phyloP scores from a whole-genome alignment of 92 coral and sea anemone genomes.

The Heteractis magnifica region DNA sequence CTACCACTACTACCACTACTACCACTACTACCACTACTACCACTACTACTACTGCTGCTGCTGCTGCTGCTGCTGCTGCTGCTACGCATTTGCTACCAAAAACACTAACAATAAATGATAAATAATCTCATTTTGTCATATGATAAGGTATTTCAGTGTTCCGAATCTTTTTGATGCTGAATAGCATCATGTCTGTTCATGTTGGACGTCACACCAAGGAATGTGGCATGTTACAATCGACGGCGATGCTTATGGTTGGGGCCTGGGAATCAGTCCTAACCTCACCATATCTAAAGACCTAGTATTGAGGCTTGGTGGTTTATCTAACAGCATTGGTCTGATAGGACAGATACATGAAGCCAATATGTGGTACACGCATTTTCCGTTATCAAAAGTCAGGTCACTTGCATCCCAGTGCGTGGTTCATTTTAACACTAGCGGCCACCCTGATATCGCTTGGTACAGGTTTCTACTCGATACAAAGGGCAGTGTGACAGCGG shows the following conservation, averaged over 20 bases:
- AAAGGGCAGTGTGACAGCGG: not conserved
- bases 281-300: not conserved
- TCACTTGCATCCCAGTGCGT: not conserved
- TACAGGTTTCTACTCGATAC: not conserved
- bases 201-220: slow-evolving; percentile 1
- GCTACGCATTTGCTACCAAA: too few relatives aligned
- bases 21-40: too few relatives aligned
- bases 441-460: not conserved
- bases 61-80: too few relatives aligned
- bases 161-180: slow-evolving; percentile 17
- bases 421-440: not conserved
- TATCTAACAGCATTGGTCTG: not conserved
- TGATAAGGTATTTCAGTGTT: not conserved
- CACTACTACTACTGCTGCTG: too few relatives aligned
- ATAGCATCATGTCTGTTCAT: slow-evolving; percentile 23
- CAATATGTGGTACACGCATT: not conserved
- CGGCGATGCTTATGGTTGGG: slow-evolving; percentile 21
- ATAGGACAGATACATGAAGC: not conserved
- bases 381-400: not conserved
- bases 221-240: not conserved
- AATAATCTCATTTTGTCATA: too few relatives aligned
- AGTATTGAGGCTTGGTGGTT: not conserved
- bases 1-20: too few relatives aligned
- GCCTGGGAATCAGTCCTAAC: not conserved
- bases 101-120: too few relatives aligned